Conservation (phyloP, 2,888 invertebrate genomes). For the Trichopoda pennipes region DNA sequence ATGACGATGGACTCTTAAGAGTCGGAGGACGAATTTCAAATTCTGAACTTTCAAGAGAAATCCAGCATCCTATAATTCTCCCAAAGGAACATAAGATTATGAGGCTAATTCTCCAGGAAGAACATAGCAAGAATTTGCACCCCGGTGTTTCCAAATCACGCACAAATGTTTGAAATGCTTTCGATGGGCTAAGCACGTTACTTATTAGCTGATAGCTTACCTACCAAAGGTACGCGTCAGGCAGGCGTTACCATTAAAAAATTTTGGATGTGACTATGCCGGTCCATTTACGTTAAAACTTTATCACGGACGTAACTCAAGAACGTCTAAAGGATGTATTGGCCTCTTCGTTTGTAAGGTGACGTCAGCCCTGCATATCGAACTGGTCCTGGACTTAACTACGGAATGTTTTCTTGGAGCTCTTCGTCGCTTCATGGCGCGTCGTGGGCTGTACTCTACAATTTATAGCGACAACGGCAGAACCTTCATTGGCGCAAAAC, state of each 20-base stretch:
- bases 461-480: too few species aligned
- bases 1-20: too few species aligned
- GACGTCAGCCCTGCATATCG: too few species aligned
- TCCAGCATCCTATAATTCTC: not conserved
- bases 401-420: too few species aligned
- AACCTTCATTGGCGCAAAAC: too few species aligned
- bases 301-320: conserved; percentile 4
- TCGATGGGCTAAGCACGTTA: not conserved
- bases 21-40: too few species aligned
- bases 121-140: not conserved
- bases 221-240: conserved; percentile 25
- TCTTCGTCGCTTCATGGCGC: too few species aligned
- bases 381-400: too few species aligned
- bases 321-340: not conserved
- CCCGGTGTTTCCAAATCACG: conserved; percentile 1
- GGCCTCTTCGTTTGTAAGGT: not conserved
- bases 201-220: conserved; percentile 32
- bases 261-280: conserved; percentile 40
- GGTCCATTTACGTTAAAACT: conserved; percentile 22
- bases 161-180: conserved; percentile 39
- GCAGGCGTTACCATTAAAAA: conserved; percentile 46
- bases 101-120: not conserved
- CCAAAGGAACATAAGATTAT: not conserved
- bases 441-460: too few species aligned
- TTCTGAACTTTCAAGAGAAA: too few species aligned